Base-by-base conservation (phyloP, 2,113 vertebrate genomes). In the Amphiprion percula region DNA sequence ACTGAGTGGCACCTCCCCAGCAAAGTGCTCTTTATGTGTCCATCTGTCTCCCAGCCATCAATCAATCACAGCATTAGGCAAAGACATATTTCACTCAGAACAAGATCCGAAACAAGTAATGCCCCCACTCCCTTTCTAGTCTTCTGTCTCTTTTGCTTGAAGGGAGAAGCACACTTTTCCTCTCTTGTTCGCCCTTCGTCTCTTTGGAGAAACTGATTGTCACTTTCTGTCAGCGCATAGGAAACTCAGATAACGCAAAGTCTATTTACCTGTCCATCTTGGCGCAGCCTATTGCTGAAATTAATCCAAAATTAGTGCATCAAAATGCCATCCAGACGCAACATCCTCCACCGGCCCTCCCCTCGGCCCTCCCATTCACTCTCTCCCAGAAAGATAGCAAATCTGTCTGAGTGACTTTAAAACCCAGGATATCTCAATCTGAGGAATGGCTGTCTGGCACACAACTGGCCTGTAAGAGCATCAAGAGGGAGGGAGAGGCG, bases 321-420 rank as follows among this genome's bases (percentile, higher is more conserved):
- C 67, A 84, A 90, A 87, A 80, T 8, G 64, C 58, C 28, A 78
- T 74, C 77, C 46, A 33, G 58, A 21, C 41, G 74, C 59, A 65
- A 50, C 52, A 63, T 80, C 79, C 71, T 49, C 16, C 46, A n/a
- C 41, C 39, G 23, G 41, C 68, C 24, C 65, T 53, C 63, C 77
- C 73, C 7, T 37, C 9, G 33, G 33, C 33, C 9, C 3, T 46
- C 4, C 53, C 30, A 3, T 61, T 49, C 62, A 59, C 87, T 79
- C 62, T 59, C 85, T 65, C 78, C 84, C 89, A 91, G 91, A 93
- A 89, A 90, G 91, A 93, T 92, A 88, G 91, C 94, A 94, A 93
- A 95, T 95, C 93, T 94, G 81, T 91, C 91, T 77, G 86, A 87
- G 87, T 91, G 90, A 91, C 87, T 94, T 91, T 92, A 90, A 93